phyloP scores from a whole-genome alignment of 2,113 vertebrate species.

The Lutjanus erythropterus region DNA sequence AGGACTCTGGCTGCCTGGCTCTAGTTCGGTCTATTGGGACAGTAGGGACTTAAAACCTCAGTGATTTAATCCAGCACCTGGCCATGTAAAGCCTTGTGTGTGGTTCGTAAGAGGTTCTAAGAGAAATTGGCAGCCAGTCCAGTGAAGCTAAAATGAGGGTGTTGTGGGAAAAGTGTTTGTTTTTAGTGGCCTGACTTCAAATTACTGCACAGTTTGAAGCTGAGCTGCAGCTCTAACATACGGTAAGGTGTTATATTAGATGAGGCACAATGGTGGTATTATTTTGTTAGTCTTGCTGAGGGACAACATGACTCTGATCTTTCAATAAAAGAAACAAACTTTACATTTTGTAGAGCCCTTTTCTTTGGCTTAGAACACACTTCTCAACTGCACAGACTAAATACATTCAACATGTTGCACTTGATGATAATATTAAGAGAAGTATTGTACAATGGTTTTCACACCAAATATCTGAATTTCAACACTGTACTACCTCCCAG shows the following conservation, averaged over 20 bases:
- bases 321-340: not conserved
- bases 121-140: constrained; percentile 15
- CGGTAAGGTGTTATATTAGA: not conserved
- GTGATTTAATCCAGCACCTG: constrained; percentile 46
- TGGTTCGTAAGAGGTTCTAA: constrained; percentile 7
- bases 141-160: not conserved
- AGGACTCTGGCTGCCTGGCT: constrained; percentile 25
- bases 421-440: constrained; percentile 1
- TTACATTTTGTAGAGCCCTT: not conserved
- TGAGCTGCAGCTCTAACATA: constrained; percentile 4
- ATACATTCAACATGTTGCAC: not conserved
- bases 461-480: constrained; percentile 2
- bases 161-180: constrained; percentile 10
- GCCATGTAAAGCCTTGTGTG: constrained; percentile 7
- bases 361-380: not conserved
- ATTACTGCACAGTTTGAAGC: constrained; percentile 9
- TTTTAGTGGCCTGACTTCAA: constrained; percentile 2
- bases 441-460: constrained; percentile 20
- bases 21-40: constrained; percentile 16
- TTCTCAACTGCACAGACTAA: not conserved
- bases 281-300: not conserved
- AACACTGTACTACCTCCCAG: not conserved
- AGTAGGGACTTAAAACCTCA: constrained; percentile 31
- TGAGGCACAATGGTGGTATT: not conserved
- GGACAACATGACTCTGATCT: not conserved